A percentile compares a stretch with the other conserved stretches of the same genome.
phyloP scores from a whole-genome alignment of 2,797 vertebrate genomes.

The Rhabdophis nuchalis region DNA sequence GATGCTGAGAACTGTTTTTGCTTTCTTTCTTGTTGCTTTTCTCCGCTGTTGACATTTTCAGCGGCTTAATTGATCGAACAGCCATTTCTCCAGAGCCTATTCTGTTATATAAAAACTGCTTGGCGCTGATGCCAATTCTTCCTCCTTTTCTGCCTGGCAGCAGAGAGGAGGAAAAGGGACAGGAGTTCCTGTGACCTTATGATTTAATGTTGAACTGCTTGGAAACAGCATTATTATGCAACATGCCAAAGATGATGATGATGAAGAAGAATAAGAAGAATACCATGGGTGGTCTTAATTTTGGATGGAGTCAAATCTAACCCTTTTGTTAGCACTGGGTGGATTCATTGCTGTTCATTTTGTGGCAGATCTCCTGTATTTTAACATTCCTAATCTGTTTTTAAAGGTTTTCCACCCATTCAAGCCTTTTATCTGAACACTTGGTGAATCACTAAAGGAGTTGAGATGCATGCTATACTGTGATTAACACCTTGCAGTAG shows the following conservation, averaged over 20 bases:
- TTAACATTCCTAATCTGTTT: neutral
- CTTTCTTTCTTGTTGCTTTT: slow-evolving; percentile 1
- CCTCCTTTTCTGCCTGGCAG: neutral
- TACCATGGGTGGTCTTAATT: neutral
- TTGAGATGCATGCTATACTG: neutral
- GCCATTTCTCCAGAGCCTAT: slow-evolving; percentile 7
- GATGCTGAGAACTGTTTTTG: neutral
- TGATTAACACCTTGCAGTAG: neutral
- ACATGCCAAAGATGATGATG: too few species aligned
- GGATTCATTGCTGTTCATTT: neutral
- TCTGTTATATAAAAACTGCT: neutral
- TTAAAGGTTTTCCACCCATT: neutral
- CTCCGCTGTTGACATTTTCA: slow-evolving; percentile 19
- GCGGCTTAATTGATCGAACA: slow-evolving; percentile 11
- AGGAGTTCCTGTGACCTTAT: neutral
- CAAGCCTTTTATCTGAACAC: neutral
- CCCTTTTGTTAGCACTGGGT: neutral
- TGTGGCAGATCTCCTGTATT: neutral
- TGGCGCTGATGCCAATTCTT: neutral
- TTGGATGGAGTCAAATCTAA: neutral
- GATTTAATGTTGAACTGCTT: neutral
- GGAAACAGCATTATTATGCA: neutral
- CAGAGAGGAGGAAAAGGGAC: neutral
- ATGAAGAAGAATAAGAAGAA: neutral
- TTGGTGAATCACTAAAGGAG: neutral